Evolutionary conservation across 2,888 invertebrate genomes (phyloP), one percentile per base, ranked within the genome.

Genomic region (Taphrorychus bicolor): DNA sequence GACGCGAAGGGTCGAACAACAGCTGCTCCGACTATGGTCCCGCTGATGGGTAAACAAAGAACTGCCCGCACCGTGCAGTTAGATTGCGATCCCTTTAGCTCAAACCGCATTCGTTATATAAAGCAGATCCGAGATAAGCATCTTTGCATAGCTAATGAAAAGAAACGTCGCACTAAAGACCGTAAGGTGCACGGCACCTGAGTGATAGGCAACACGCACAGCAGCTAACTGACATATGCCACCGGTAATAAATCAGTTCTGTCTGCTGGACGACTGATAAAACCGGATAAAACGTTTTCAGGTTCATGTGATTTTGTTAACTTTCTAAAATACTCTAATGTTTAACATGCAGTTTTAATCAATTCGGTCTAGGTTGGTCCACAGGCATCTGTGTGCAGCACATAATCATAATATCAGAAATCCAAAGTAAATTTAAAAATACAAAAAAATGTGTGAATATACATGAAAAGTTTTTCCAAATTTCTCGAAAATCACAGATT

Each of bases 121-220:
- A 59, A 48, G 58, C 42, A 52, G 52, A 52, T 48, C 18, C n/a
- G 17, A 45, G 58, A 59, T 59, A 59, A 22, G 45, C 17, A 59
- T 59, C 58, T 59, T 59, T 59, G 58, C 58, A 59, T 59, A 48
- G 14, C 18, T 48, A 48, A 59, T 59, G 58, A 23, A 59, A 59
- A 45, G 45, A 52, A 52, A 52, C 52, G 22, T 52, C 52, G 22
- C 52, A 18, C 52, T n/a, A 21, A n/a, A 18, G 21, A 9, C 22
- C 52, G 19, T 9, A 11, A 18, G 22, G 21, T 52, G 52, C 52
- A 52, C 22, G 52, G 21, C 19, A 52, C 22, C 52, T 52, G 52
- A 52, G 21, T 52, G 52, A 52, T 52, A 52, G 19, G 52, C 52
- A 22, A 21, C 52, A 52, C 52, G 52, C 52, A 52, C 19, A 52